phyloP scores from a whole-genome alignment of 2,888 invertebrate species.

The Catocala nupta region DNA sequence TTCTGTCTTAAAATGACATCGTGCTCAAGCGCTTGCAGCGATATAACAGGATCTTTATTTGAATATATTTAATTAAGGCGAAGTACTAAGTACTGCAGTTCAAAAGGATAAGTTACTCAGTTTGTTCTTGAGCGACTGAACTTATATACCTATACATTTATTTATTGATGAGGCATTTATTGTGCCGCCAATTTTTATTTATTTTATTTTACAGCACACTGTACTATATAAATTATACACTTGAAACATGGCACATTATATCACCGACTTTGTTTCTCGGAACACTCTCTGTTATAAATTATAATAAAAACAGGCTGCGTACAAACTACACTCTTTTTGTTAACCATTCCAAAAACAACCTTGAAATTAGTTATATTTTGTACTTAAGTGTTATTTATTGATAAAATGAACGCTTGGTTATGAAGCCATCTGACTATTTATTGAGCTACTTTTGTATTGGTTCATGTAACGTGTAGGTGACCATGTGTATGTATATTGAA shows the following conservation, averaged over 20 bases:
- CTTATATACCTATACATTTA: neutral
- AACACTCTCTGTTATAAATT: too few species aligned
- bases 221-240: too few species aligned
- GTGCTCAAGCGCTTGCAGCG: slow-evolving; percentile 33
- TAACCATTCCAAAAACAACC: slow-evolving; percentile 53
- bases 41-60: slow-evolving; percentile 20
- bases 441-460: slow-evolving; percentile 29
- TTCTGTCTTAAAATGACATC: too few species aligned
- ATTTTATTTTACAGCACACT: slow-evolving; percentile 6
- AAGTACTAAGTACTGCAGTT: slow-evolving; percentile 35
- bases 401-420: slow-evolving; percentile 35
- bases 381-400: slow-evolving; percentile 52
- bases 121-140: too few species aligned
- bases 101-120: slow-evolving; percentile 28
- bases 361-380: slow-evolving; percentile 48
- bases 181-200: slow-evolving; percentile 20
- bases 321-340: slow-evolving; percentile 10
- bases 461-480: slow-evolving; percentile 25
- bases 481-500: slow-evolving; percentile 18
- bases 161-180: slow-evolving; percentile 38
- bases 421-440: slow-evolving; percentile 19
- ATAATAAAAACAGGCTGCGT: too few species aligned
- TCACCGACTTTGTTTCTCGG: too few species aligned
- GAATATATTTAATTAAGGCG: slow-evolving; percentile 30
- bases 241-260: too few species aligned